Evolutionary conservation across 2,888 invertebrate species (phyloP).

Genomic region (Metalampra italica): DNA sequence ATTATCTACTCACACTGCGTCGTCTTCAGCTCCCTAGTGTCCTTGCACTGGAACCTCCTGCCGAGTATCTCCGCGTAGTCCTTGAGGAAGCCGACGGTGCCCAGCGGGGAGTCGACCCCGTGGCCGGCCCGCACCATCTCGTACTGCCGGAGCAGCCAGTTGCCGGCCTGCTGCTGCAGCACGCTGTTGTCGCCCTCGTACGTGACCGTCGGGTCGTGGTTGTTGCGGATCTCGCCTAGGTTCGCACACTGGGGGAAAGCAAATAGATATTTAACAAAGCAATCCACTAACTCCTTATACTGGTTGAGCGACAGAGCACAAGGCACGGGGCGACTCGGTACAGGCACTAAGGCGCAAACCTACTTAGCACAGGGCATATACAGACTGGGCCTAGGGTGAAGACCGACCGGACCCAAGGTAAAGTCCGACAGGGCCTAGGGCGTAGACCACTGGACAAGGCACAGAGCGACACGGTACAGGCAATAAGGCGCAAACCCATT

Average conservation of each 20-base stretch:
- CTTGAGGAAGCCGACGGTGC: constrained; percentile 83
- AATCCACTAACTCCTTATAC: too few species aligned
- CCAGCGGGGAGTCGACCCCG: constrained; percentile 81
- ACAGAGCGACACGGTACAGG: too few species aligned
- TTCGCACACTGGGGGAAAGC: constrained; percentile 82
- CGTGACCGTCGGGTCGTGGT: constrained; percentile 93
- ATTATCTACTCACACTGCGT: constrained; percentile 52
- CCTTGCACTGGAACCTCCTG: constrained; percentile 32
- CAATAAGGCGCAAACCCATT: too few species aligned
- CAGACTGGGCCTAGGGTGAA: too few species aligned
- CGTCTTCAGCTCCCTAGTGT: constrained; percentile 43
- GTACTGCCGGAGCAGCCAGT: constrained; percentile 89
- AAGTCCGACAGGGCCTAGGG: too few species aligned
- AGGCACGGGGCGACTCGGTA: too few species aligned
- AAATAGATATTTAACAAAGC: neutral
- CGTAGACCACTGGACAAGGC: too few species aligned
- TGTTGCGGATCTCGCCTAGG: constrained; percentile 89
- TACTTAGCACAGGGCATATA: too few species aligned
- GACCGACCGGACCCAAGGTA: too few species aligned
- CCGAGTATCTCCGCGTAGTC: constrained; percentile 26
- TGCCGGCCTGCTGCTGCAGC: constrained; percentile 92
- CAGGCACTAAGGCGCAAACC: too few species aligned
- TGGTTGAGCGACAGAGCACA: too few species aligned
- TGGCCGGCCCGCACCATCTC: constrained; percentile 58
- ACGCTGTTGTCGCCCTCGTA: constrained; percentile 98